Evolutionary conservation across 2,113 vertebrate species (phyloP).

Genomic region (Brachyhypopomus occidentalis): DNA sequence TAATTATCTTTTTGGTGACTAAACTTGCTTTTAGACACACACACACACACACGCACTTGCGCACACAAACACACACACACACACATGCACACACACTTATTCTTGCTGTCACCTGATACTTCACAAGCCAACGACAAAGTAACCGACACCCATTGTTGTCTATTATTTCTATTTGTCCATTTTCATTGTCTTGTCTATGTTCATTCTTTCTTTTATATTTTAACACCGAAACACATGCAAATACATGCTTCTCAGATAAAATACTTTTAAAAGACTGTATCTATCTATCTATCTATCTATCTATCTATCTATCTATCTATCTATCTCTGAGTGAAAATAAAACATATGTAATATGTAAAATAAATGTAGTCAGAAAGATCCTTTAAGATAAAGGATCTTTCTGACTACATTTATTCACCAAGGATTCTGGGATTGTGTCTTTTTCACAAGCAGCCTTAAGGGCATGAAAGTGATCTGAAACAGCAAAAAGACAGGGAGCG

Average conservation of each 20-base stretch:
- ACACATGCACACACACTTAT: constrained; percentile 17
- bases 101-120: constrained; percentile 28
- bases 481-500: no score
- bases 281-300: no score
- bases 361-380: no score
- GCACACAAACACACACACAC: constrained; percentile 12
- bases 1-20: constrained; percentile 12
- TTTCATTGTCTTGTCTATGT: neutral
- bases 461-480: no score
- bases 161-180: neutral
- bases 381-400: no score
- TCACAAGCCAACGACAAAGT: neutral
- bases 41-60: constrained; percentile 23
- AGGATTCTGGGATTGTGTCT: neutral
- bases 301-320: neutral
- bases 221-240: no score
- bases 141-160: neutral
- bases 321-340: neutral
- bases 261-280: neutral
- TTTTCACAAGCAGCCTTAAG: neutral
- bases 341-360: no score
- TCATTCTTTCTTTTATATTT: neutral
- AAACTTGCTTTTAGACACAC: constrained; percentile 4
- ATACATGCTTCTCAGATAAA: no score
- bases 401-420: neutral